phyloP scores from a whole-genome alignment of 2,113 vertebrate genomes.

The Ictidomys tridecemlineatus region DNA sequence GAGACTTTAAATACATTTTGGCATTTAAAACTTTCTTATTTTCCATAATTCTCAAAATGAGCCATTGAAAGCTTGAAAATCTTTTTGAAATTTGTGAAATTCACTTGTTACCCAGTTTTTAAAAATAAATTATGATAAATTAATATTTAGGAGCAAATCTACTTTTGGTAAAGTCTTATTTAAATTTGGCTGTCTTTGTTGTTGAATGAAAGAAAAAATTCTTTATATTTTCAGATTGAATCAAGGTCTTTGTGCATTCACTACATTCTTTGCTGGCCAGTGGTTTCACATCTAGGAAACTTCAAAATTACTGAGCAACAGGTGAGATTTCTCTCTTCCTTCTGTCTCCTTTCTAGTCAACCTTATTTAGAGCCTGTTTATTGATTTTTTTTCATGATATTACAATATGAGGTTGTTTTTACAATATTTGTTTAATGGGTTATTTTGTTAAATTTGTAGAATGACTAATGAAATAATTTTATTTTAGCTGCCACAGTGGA shows the following conservation, averaged over 20 bases:
- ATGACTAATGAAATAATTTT: slow-evolving; percentile 36
- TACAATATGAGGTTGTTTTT: slow-evolving; percentile 14
- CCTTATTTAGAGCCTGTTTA: neutral
- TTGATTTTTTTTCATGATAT: slow-evolving; percentile 17
- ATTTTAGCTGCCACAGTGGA: slow-evolving; percentile 13
- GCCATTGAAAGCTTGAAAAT: neutral
- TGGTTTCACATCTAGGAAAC: neutral
- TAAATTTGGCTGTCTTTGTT: slow-evolving; percentile 56
- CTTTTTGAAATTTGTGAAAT: slow-evolving; percentile 25
- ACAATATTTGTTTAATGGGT: neutral
- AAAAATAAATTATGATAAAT: slow-evolving; percentile 39
- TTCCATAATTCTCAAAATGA: slow-evolving; percentile 8
- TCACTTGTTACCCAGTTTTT: neutral
- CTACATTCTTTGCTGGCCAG: neutral
- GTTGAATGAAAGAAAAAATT: slow-evolving; percentile 23
- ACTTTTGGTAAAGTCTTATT: slow-evolving; percentile 29
- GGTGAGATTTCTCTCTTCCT: neutral
- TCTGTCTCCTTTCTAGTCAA: neutral
- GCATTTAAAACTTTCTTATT: neutral
- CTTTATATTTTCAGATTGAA: neutral
- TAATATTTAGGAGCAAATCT: slow-evolving; percentile 44
- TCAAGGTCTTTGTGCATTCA: neutral
- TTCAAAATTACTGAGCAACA: slow-evolving; percentile 32
- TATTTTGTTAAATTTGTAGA: slow-evolving; percentile 54
- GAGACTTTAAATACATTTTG: neutral